Percentiles rank a stretch among this genome's conserved stretches.
Evolutionary conservation across 2,113 vertebrate genomes (phyloP).

Genomic region (Hystrix cristata): DNA sequence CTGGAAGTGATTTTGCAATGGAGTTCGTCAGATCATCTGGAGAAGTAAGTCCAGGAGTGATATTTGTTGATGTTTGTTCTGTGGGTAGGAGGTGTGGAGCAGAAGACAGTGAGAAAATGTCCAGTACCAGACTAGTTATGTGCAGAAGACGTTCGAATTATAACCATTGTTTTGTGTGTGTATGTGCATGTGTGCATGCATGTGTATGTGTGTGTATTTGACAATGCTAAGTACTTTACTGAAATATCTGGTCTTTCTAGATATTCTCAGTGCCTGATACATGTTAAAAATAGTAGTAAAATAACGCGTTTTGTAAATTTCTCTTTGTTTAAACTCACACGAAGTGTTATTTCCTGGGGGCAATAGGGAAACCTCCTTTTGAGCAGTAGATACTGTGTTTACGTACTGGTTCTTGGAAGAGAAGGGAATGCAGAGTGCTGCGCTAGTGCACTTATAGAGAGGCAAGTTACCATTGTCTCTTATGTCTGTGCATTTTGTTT

Average conservation of each 20-base stretch:
- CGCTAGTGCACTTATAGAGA: not conserved
- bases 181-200: not conserved
- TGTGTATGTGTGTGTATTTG: not conserved
- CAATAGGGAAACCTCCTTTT: not conserved
- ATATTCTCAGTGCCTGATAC: constrained; percentile 69
- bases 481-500: not conserved
- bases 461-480: not conserved
- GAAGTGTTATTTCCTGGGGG: not conserved
- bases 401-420: not conserved
- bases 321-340: constrained; percentile 23
- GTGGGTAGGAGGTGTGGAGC: not conserved
- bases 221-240: constrained; percentile 19
- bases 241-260: not conserved
- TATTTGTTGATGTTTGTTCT: not conserved
- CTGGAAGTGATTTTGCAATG: constrained; percentile 61
- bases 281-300: constrained; percentile 50
- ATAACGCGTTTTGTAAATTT: constrained; percentile 46
- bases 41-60: not conserved
- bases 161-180: constrained; percentile 41
- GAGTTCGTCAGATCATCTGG: not conserved
- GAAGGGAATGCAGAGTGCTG: not conserved
- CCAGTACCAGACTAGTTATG: not conserved
- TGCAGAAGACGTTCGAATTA: constrained; percentile 3
- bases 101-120: not conserved
- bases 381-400: not conserved